A percentile compares a stretch with the other conserved stretches of the same genome.
These are phyloP conservation scores for Pinctada fucata DNA, from an alignment of 2,888 invertebrate species.

Conservation along the genomic window DNA sequence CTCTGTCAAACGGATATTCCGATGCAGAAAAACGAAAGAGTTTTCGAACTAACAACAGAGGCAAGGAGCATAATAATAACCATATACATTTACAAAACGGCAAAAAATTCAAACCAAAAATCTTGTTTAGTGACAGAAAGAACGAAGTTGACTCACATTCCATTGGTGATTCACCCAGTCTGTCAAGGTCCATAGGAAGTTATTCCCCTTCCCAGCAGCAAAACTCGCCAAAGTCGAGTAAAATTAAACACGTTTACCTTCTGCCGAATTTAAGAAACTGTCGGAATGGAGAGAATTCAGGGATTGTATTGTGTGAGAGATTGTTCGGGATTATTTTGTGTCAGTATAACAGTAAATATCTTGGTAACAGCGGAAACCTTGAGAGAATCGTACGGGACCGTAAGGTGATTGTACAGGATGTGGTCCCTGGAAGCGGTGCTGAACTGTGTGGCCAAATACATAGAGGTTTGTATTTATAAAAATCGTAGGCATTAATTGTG, in stretches of 20 bases:
- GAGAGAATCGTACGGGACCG: slow-evolving; percentile 55
- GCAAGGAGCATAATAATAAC: not conserved
- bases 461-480: slow-evolving; percentile 54
- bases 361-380: slow-evolving; percentile 47
- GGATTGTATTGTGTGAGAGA: slow-evolving; percentile 62
- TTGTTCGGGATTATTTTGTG: slow-evolving; percentile 66
- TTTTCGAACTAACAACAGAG: not conserved
- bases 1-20: not conserved
- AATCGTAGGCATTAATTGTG: not conserved
- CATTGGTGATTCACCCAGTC: slow-evolving; percentile 11
- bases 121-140: slow-evolving; percentile 24
- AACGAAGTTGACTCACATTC: not conserved
- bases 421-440: slow-evolving; percentile 58
- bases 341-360: slow-evolving; percentile 60
- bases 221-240: slow-evolving; percentile 35
- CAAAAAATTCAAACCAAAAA: slow-evolving; percentile 17
- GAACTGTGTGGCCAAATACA: slow-evolving; percentile 60
- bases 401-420: slow-evolving; percentile 67
- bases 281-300: slow-evolving; percentile 47
- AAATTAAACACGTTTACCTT: slow-evolving; percentile 51
- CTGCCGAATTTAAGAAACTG: slow-evolving; percentile 45
- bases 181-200: slow-evolving; percentile 5
- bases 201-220: slow-evolving; percentile 7
- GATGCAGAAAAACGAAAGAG: not conserved
- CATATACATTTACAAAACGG: slow-evolving; percentile 19